phyloP scores from a whole-genome alignment of 1,140 invertebrate genomes.

The Trichonephila clavipes region DNA sequence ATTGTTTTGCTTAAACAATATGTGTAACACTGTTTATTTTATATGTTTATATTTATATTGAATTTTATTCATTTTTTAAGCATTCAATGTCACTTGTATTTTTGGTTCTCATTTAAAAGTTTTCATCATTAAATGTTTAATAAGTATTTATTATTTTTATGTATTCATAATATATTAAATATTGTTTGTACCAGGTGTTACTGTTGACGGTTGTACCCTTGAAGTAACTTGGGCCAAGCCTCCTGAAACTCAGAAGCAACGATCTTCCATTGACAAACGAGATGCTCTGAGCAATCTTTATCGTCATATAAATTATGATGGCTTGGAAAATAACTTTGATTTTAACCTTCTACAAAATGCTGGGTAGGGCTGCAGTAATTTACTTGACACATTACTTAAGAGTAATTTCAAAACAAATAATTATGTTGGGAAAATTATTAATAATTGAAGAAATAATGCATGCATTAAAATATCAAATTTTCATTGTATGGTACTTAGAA shows the following conservation, averaged over 20 bases:
- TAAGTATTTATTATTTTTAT: not conserved
- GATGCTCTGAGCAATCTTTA: not conserved
- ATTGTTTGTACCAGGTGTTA: not conserved
- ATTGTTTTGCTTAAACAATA: no score
- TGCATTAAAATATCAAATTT: no score
- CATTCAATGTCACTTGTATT: no score
- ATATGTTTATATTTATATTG: no score
- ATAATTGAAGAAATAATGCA: no score
- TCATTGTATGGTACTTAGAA: no score
- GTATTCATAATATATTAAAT: not conserved
- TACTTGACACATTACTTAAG: not conserved
- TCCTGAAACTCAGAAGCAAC: slow-evolving; percentile 63
- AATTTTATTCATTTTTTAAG: no score
- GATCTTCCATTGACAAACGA: slow-evolving; percentile 35
- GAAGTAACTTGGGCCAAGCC: slow-evolving; percentile 82
- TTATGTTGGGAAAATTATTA: no score
- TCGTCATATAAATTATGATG: slow-evolving; percentile 24
- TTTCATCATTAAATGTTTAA: no score
- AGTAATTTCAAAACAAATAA: no score
- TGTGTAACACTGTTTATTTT: no score
- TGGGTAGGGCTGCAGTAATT: not conserved
- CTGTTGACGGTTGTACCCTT: slow-evolving; percentile 80
- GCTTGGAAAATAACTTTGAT: slow-evolving; percentile 28
- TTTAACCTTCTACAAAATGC: slow-evolving; percentile 16
- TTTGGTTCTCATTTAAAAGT: no score